Evolutionary conservation across 2,888 invertebrate species (phyloP).

Genomic region (Oxycera nigricornis): DNA sequence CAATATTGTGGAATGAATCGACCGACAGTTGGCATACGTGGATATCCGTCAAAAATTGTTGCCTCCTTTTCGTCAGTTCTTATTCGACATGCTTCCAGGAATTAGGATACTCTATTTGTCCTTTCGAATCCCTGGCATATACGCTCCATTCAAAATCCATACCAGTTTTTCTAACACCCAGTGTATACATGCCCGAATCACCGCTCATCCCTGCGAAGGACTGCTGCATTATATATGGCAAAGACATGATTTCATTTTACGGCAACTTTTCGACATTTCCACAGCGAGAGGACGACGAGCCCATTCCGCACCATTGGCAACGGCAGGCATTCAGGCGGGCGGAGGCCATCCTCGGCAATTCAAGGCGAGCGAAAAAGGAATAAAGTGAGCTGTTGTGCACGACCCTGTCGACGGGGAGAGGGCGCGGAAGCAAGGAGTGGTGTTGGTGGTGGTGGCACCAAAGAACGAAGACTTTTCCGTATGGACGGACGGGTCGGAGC

Average conservation of each 20-base stretch:
- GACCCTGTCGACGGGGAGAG: too few species aligned
- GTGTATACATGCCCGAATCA: neutral
- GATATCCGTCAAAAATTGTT: too few species aligned
- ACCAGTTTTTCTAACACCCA: neutral
- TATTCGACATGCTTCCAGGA: too few species aligned
- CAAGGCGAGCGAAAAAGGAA: neutral
- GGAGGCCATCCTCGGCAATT: neutral
- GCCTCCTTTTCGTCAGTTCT: too few species aligned
- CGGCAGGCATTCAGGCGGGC: too few species aligned
- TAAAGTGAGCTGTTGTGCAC: neutral
- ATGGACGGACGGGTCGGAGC: neutral
- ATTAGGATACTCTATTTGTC: too few species aligned
- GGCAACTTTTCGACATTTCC: neutral
- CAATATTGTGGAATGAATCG: too few species aligned
- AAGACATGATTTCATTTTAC: conserved; percentile 12
- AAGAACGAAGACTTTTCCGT: neutral
- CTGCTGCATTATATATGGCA: conserved; percentile 1
- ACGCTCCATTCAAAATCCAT: too few species aligned
- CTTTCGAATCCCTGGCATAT: too few species aligned
- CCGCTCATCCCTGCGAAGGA: neutral
- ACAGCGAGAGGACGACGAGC: neutral
- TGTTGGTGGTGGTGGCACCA: neutral
- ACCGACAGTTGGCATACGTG: too few species aligned
- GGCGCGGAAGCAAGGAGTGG: too few species aligned
- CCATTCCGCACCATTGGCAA: neutral